Percentiles rank a stretch among this genome's conserved stretches.
These are phyloP conservation scores for Yponomeuta plumbellus DNA, from an alignment of 2,888 invertebrate species.

Conservation along the genomic window DNA sequence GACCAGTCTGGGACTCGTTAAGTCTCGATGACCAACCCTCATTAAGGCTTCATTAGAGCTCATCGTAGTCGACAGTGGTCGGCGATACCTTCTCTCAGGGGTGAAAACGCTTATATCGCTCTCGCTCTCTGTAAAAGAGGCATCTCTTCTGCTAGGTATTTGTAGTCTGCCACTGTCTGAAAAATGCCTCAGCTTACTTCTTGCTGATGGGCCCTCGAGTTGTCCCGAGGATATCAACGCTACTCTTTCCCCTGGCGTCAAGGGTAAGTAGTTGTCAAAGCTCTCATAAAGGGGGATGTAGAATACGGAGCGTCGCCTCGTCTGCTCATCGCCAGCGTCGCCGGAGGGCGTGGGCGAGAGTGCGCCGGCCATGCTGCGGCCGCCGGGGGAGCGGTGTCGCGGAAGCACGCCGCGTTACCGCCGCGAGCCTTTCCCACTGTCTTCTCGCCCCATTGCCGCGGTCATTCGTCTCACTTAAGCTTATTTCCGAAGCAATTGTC, in stretches of 20 bases:
- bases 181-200: conserved; percentile 51
- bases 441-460: conserved; percentile 51
- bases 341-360: conserved; percentile 50
- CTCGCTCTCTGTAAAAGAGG: conserved; percentile 67
- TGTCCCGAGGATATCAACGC: conserved; percentile 59
- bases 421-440: conserved; percentile 41
- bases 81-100: conserved; percentile 54
- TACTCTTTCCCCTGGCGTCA: conserved; percentile 66
- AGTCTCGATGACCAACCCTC: conserved; percentile 56
- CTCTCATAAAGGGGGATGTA: conserved; percentile 83
- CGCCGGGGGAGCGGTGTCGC: conserved; percentile 25
- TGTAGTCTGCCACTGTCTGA: conserved; percentile 47
- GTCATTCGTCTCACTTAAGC: conserved; percentile 54
- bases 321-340: conserved; percentile 59
- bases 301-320: conserved; percentile 83
- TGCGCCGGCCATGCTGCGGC: conserved; percentile 56
- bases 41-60: conserved; percentile 65
- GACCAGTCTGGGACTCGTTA: conserved; percentile 59
- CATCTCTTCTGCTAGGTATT: conserved; percentile 50
- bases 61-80: conserved; percentile 62
- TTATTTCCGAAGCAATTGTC: conserved; percentile 41
- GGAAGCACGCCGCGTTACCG: conserved; percentile 62
- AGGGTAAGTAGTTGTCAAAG: conserved; percentile 75
- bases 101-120: conserved; percentile 62
- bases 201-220: conserved; percentile 38